A percentile compares a stretch with the other conserved stretches of the same genome.
phyloP scores from a whole-genome alignment of 2,888 invertebrate species.

The Orgyia antiqua region DNA sequence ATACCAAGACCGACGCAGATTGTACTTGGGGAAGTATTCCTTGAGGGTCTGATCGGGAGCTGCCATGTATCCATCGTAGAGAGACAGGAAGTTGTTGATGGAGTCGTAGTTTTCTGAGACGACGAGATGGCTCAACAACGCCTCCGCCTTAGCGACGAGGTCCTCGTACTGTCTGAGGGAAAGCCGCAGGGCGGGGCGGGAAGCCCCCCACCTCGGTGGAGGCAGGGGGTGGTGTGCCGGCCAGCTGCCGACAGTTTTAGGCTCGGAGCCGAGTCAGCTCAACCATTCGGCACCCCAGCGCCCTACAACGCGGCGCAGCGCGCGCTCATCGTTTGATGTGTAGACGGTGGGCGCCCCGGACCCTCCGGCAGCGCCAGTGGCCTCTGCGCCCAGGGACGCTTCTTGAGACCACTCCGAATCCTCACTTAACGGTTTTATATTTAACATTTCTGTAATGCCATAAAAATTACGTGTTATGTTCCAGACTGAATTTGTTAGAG shows the following conservation, averaged over 20 bases:
- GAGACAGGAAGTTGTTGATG: conserved; percentile 88
- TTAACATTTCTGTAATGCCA: conserved; percentile 61
- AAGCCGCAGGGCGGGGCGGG: conserved; percentile 82
- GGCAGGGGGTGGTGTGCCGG: conserved; percentile 71
- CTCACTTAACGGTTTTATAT: conserved; percentile 78
- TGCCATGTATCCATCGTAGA: conserved; percentile 82
- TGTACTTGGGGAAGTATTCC: conserved; percentile 89
- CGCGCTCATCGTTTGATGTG: conserved; percentile 66
- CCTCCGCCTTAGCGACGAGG: conserved; percentile 89
- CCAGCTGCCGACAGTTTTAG: conserved; percentile 52
- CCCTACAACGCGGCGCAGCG: conserved; percentile 81
- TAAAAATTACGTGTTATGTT: not conserved
- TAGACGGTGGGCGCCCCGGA: conserved; percentile 48
- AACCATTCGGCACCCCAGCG: conserved; percentile 97
- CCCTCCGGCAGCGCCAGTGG: conserved; percentile 53
- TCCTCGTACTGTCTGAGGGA: conserved; percentile 88
- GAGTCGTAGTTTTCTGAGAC: conserved; percentile 94
- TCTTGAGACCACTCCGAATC: conserved; percentile 67
- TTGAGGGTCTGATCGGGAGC: conserved; percentile 82
- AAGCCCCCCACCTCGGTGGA: conserved; percentile 67
- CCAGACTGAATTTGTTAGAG: not conserved
- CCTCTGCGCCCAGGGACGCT: conserved; percentile 57
- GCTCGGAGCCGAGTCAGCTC: conserved; percentile 92
- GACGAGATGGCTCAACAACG: conserved; percentile 89
- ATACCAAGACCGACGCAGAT: conserved; percentile 93